phyloP scores from a whole-genome alignment of 2,797 vertebrate genomes.

The Manis javanica region DNA sequence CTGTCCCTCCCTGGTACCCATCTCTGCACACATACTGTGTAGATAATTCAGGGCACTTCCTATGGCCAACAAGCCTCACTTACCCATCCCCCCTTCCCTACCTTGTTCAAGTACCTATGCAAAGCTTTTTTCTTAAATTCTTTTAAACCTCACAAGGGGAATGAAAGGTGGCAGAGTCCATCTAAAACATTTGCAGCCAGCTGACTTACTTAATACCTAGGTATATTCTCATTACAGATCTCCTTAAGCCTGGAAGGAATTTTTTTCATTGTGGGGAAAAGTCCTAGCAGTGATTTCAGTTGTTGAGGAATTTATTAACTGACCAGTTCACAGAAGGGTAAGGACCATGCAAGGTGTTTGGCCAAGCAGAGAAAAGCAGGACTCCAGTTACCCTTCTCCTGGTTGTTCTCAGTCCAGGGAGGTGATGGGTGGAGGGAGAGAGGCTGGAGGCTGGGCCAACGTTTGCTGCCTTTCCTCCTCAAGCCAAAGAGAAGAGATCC shows the following conservation, averaged over 20 bases:
- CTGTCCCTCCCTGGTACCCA: neutral
- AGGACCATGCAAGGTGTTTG: neutral
- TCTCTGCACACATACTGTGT: neutral
- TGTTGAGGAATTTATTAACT: neutral
- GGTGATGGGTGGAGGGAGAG: neutral
- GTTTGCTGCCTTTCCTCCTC: neutral
- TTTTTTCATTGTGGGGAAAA: neutral
- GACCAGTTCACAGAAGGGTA: neutral
- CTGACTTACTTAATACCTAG: neutral
- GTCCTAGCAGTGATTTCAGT: neutral
- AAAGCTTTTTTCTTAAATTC: neutral
- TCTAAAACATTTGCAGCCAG: neutral
- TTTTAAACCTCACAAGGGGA: neutral
- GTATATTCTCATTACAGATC: neutral
- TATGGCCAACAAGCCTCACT: neutral
- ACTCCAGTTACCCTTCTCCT: neutral
- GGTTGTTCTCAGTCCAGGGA: neutral
- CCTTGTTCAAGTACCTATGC: neutral
- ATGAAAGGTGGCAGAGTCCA: neutral
- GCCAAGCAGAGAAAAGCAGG: neutral
- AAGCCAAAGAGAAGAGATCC: neutral
- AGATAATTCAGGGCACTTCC: neutral
- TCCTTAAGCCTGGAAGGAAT: neutral
- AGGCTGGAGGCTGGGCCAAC: neutral
- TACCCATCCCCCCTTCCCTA: neutral